phyloP scores from a whole-genome alignment of 1,140 invertebrate species.

The Brachionus angularis region DNA sequence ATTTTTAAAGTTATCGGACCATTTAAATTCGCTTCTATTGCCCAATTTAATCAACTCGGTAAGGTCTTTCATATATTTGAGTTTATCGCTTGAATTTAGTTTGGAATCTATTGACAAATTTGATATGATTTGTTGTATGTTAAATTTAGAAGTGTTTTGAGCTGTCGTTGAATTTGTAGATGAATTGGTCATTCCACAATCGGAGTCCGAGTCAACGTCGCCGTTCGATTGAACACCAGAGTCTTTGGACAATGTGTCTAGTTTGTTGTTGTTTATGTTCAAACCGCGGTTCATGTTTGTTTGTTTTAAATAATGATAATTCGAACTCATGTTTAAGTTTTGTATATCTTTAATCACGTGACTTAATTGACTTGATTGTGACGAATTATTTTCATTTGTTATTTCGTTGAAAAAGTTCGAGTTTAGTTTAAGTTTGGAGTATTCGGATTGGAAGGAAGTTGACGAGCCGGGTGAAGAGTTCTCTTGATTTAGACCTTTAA shows the following conservation, averaged over 20 bases:
- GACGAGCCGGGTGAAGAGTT: too few relatives aligned
- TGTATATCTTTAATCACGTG: slow-evolving; percentile 83
- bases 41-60: slow-evolving; percentile 36
- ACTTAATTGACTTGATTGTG: slow-evolving; percentile 79
- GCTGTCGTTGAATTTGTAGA: slow-evolving; percentile 61
- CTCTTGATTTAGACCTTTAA: slow-evolving; percentile 58
- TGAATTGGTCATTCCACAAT: slow-evolving; percentile 62
- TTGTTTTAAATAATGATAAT: slow-evolving; percentile 54
- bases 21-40: slow-evolving; percentile 28
- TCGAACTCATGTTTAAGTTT: slow-evolving; percentile 71
- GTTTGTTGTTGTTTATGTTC: slow-evolving; percentile 61
- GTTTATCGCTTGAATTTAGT: slow-evolving; percentile 45
- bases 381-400: slow-evolving; percentile 64
- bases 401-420: slow-evolving; percentile 30
- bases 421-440: neutral
- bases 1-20: slow-evolving; percentile 60
- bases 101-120: slow-evolving; percentile 53
- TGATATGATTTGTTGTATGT: slow-evolving; percentile 55
- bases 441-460: slow-evolving; percentile 49
- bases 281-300: slow-evolving; percentile 46
- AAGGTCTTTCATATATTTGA: slow-evolving; percentile 30
- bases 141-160: slow-evolving; percentile 47
- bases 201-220: slow-evolving; percentile 27
- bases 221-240: slow-evolving; percentile 71
- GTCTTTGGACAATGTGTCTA: slow-evolving; percentile 76